Percentiles rank a stretch among this genome's conserved stretches.
Evolutionary conservation across 35 echinoderm and acorn worm species (phyloP).

Genomic region (Lytechinus variegatus): DNA sequence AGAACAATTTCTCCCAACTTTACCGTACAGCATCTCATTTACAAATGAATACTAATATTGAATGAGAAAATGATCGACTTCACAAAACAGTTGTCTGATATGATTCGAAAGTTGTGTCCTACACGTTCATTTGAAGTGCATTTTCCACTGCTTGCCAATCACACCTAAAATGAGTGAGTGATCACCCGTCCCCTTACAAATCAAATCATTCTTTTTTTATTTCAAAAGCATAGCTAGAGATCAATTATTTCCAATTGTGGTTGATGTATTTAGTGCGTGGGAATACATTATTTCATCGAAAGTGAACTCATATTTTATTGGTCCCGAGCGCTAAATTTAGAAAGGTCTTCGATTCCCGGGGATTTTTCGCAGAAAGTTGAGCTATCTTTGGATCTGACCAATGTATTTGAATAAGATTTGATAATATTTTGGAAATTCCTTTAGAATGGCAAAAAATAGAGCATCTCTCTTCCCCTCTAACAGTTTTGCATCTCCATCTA

Average conservation of each 20-base stretch:
- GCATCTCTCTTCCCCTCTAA: not conserved
- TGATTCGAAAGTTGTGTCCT: too few relatives aligned
- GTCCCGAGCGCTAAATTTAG: not conserved
- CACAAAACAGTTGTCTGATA: too few relatives aligned
- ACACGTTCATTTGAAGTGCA: not conserved
- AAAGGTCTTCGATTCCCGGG: not conserved
- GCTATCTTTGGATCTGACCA: not conserved
- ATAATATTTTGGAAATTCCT: not conserved
- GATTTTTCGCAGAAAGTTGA: not conserved
- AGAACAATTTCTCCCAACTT: too few relatives aligned
- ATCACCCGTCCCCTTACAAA: not conserved
- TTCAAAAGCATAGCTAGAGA: slow-evolving; percentile 9
- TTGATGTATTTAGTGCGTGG: not conserved
- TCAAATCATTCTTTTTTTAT: not conserved
- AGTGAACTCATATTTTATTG: not conserved
- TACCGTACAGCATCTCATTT: too few relatives aligned
- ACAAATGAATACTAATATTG: too few relatives aligned
- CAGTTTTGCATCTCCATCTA: too few relatives aligned
- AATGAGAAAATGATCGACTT: too few relatives aligned
- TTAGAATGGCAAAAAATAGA: not conserved
- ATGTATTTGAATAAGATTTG: not conserved
- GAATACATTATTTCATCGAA: slow-evolving; percentile 13
- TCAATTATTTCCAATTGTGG: slow-evolving; percentile 12
- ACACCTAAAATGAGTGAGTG: not conserved
- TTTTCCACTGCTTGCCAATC: not conserved